These are phyloP conservation scores for Eubasilissa splendida DNA, from an alignment of 2,888 invertebrate species.

Conservation along the genomic window DNA sequence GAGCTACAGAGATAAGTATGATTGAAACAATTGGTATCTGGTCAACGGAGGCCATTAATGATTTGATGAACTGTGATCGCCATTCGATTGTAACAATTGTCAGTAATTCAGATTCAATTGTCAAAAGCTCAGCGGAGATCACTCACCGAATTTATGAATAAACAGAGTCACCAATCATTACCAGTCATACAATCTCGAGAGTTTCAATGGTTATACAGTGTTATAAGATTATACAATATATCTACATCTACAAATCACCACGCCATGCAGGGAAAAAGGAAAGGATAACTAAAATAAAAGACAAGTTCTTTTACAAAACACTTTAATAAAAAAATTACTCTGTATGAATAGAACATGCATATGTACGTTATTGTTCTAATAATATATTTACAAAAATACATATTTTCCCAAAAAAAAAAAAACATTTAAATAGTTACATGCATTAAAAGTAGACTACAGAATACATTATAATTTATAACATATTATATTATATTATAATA, in stretches of 20 bases:
- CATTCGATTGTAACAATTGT: too few species aligned
- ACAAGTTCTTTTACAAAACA: slow-evolving; percentile 42
- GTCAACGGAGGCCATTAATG: too few species aligned
- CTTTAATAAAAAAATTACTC: slow-evolving; percentile 55
- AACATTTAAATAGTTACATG: slow-evolving; percentile 6
- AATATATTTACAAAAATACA: slow-evolving; percentile 48
- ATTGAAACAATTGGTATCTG: too few species aligned
- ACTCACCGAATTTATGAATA: too few species aligned
- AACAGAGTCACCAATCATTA: too few species aligned
- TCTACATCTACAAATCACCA: slow-evolving; percentile 1
- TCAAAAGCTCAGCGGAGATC: too few species aligned
- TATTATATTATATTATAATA: slow-evolving; percentile 6
- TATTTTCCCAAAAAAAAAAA: neutral
- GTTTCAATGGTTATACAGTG: neutral
- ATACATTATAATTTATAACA: slow-evolving; percentile 23
- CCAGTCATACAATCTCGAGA: too few species aligned
- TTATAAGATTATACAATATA: neutral
- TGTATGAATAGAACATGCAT: slow-evolving; percentile 50
- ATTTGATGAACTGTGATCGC: too few species aligned
- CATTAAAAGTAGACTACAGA: slow-evolving; percentile 5
- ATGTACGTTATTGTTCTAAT: slow-evolving; percentile 17
- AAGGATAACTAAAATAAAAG: slow-evolving; percentile 45
- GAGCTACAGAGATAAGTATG: too few species aligned
- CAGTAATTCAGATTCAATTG: too few species aligned
- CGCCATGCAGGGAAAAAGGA: slow-evolving; percentile 38